Conservation (phyloP, 1,140 invertebrate genomes). For the Drosophila aff. region DNA sequence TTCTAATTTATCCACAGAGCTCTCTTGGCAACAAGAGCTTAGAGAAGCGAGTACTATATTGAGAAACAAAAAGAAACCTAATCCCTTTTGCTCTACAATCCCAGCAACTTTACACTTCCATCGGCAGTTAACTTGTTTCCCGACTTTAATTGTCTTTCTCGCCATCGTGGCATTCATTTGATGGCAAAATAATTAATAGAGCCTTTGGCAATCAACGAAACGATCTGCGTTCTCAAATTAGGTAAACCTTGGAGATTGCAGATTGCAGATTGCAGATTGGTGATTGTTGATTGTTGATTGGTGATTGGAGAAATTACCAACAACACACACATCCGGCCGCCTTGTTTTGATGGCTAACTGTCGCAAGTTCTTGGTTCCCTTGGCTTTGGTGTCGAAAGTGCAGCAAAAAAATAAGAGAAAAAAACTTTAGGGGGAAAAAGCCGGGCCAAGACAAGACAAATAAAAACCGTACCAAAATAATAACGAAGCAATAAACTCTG, state of each 20-base stretch:
- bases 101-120: not conserved
- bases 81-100: not conserved
- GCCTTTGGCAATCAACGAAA: constrained; percentile 37
- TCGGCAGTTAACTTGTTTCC: not conserved
- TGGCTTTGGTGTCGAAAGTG: constrained; percentile 17
- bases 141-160: not conserved
- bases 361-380: constrained; percentile 19
- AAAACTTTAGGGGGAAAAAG: not conserved
- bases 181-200: constrained; percentile 48
- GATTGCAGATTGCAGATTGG: no score
- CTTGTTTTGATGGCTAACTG: constrained; percentile 49
- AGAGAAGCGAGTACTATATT: no score
- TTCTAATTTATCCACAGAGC: not conserved
- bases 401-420: not conserved
- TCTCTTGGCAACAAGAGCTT: not conserved
- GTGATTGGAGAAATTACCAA: no score
- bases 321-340: constrained; percentile 39
- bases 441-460: constrained; percentile 10
- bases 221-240: constrained; percentile 39
- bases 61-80: not conserved
- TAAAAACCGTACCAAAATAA: constrained; percentile 55
- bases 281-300: no score
- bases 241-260: constrained; percentile 10
- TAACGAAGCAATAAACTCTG: constrained; percentile 82
- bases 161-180: constrained; percentile 18